phyloP scores from a whole-genome alignment of 2,113 vertebrate genomes.

The Capreolus pygargus region DNA sequence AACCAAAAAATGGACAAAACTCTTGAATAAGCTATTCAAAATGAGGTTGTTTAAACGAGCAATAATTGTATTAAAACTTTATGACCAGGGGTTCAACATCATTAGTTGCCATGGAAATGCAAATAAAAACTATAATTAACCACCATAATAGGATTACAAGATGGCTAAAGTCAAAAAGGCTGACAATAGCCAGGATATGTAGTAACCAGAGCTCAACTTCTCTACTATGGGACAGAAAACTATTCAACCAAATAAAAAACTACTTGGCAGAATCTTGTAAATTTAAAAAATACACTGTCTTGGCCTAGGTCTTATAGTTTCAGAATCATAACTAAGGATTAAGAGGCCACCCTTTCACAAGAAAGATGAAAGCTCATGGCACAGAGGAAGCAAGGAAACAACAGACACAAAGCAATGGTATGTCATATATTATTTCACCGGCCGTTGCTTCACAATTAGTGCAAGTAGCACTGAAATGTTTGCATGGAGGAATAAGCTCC shows the following conservation, averaged over 20 bases:
- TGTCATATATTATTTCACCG: not conserved
- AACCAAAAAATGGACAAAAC: not conserved
- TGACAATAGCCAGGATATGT: not conserved
- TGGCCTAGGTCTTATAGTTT: not conserved
- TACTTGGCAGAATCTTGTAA: not conserved
- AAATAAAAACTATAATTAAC: not conserved
- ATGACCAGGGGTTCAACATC: not conserved
- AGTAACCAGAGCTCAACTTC: not conserved
- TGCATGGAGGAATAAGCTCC: not conserved
- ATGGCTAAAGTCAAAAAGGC: not conserved
- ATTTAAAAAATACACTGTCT: not conserved
- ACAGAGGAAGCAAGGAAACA: not conserved
- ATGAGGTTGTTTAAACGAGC: not conserved
- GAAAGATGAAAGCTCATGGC: not conserved
- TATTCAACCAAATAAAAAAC: not conserved
- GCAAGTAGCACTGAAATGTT: not conserved
- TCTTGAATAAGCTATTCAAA: not conserved
- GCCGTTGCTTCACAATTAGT: not conserved
- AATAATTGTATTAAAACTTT: not conserved
- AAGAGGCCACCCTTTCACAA: not conserved
- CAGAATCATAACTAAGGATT: not conserved
- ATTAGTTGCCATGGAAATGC: not conserved
- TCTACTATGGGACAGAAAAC: not conserved
- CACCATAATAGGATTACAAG: not conserved
- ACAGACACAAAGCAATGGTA: not conserved